These are phyloP conservation scores for Saimiri boliviensis DNA, from an alignment of 2,113 vertebrate genomes.

Conservation along the genomic window DNA sequence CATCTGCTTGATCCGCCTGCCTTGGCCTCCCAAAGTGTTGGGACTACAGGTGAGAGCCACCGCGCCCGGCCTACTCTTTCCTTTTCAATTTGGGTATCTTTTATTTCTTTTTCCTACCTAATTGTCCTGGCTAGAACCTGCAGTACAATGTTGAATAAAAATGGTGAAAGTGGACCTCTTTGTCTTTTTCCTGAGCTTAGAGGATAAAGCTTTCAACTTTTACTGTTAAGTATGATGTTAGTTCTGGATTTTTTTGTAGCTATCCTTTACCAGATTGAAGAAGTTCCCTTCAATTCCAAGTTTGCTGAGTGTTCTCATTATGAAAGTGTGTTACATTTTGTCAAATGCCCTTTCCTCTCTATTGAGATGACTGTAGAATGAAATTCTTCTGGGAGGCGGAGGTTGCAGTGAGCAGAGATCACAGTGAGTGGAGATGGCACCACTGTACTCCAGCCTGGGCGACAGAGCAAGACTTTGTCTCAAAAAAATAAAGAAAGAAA, in stretches of 20 bases:
- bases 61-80: background rate
- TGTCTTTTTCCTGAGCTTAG: background rate
- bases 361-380: background rate
- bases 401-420: too few relatives aligned
- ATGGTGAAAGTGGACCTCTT: background rate
- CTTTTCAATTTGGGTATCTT: background rate
- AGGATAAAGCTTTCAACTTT: background rate
- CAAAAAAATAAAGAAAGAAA: too few relatives aligned
- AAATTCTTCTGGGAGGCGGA: background rate
- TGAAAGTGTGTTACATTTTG: background rate
- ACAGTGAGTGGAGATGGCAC: too few relatives aligned
- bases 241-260: background rate
- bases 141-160: background rate
- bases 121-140: background rate
- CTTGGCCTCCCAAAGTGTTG: too few relatives aligned
- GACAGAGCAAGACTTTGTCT: too few relatives aligned
- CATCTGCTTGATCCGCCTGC: too few relatives aligned
- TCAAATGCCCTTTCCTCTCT: background rate
- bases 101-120: background rate
- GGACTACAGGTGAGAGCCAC: too few relatives aligned
- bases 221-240: background rate
- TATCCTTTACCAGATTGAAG: background rate
- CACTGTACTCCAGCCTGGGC: too few relatives aligned
- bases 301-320: background rate
- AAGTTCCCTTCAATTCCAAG: background rate